These are phyloP conservation scores for Psittacula echo DNA, from an alignment of 2,797 vertebrate genomes.

Conservation along the genomic window DNA sequence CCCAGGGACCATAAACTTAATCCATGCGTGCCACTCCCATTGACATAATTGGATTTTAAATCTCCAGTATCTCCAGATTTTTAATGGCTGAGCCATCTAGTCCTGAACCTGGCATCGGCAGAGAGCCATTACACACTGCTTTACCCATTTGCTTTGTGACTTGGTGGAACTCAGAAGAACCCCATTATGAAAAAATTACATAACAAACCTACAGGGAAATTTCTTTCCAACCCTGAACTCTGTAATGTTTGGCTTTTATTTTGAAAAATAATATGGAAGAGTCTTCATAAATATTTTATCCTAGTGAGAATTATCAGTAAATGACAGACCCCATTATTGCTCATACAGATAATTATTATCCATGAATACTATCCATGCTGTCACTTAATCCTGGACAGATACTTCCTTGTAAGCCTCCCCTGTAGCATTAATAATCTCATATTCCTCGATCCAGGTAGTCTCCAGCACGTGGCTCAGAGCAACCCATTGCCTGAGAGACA, in stretches of 20 bases:
- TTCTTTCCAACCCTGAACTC: slow-evolving; percentile 5
- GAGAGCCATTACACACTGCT: not conserved
- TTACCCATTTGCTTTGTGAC: not conserved
- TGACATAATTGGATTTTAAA: not conserved
- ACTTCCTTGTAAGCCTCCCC: not conserved
- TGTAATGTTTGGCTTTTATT: slow-evolving; percentile 13
- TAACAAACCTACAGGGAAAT: not conserved
- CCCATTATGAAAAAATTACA: slow-evolving; percentile 27
- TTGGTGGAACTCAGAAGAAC: slow-evolving; percentile 26
- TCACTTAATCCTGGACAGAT: slow-evolving; percentile 6
- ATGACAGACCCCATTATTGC: not conserved
- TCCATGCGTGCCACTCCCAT: not conserved
- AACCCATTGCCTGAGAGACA: not conserved
- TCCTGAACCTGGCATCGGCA: not conserved
- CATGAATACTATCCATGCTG: not conserved
- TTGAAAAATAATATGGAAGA: not conserved
- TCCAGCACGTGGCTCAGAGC: not conserved
- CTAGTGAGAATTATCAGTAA: slow-evolving; percentile 9
- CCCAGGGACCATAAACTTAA: not conserved
- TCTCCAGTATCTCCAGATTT: not conserved
- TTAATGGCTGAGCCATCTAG: not conserved
- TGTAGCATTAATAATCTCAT: not conserved
- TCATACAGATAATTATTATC: not conserved
- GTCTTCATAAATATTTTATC: slow-evolving; percentile 50
- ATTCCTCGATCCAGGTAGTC: not conserved